These are phyloP conservation scores for Reinhardtius hippoglossoides DNA, from an alignment of 2,113 vertebrate genomes.

Conservation along the genomic window DNA sequence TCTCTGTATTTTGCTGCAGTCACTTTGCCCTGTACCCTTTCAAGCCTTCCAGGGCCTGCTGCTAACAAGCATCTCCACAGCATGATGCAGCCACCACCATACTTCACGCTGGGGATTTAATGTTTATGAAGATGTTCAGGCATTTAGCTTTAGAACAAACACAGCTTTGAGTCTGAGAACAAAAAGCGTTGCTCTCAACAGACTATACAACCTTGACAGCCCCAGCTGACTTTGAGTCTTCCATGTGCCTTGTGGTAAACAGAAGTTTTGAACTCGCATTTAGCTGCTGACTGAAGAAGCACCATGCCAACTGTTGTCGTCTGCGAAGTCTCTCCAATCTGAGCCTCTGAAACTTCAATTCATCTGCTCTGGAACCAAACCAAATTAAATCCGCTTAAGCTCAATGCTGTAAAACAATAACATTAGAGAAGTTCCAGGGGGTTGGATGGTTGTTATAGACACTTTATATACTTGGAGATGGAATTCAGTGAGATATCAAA, in stretches of 20 bases:
- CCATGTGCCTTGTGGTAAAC: background rate
- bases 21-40: background rate
- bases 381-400: no score
- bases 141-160: background rate
- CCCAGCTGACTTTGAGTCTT: background rate
- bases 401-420: background rate
- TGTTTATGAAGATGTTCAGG: background rate
- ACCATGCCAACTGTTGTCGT: background rate
- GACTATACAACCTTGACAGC: background rate
- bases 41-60: background rate
- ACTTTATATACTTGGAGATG: background rate
- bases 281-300: background rate
- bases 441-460: background rate
- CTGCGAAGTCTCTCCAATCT: background rate
- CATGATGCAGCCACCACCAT: background rate
- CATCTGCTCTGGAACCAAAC: no score
- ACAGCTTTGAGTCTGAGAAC: background rate
- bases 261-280: background rate
- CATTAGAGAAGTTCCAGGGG: background rate
- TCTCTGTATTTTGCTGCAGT: background rate
- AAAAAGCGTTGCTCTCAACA: background rate
- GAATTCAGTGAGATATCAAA: background rate
- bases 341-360: background rate
- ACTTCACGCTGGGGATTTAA: background rate
- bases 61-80: constrained; percentile 3